Base-by-base conservation (phyloP, 1,140 invertebrate genomes). In the Chelonus insularis region DNA sequence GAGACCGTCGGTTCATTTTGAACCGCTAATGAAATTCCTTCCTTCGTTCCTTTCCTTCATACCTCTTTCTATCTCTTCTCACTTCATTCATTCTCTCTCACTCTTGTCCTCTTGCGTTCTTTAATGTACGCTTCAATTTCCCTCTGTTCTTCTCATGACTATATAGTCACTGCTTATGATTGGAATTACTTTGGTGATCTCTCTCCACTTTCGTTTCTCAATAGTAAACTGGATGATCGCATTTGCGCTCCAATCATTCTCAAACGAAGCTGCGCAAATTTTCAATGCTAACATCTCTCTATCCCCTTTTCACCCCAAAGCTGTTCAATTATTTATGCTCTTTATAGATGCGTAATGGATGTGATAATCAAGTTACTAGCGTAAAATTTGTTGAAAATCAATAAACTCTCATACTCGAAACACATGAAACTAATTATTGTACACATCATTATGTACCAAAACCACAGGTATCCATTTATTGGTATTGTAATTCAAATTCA, bases 11-110 rank as follows among this genome's bases (percentile, higher is more conserved):
- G 58, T 67, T 67, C 62, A 64, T 67, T 62, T 64, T 62, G 62
- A 67, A 67, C 65, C 65, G 62, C 65, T 67, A 67, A 67, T 67
- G 65, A 67, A 67, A 67, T 67, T 67, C 65, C 65, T 67, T 57
- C 47, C 55, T 67, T 59, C 50, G 16, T 58, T 29, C 54, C 25
- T 18, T 50, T 51, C 41, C 54, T 34, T 23, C 36, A 21, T 47
- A 21, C 54, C 57, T 50, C 25, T 32, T 39, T 39, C 43, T 39
- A 59, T 20, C 23, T 14, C 25, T 16, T 51, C 43, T 25, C 9
- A 7, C 47, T 60, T 18, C 21, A 25, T 23, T 8, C 25, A 12
- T n/a, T 51, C n/a, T 20, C 60, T 50, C 36, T 36, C 29, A 29
- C 25, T 34, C 52, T 32, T 12, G 37, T 56, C 36, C 57, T 51